Evolutionary conservation across 2,113 vertebrate species (phyloP).

Genomic region (Barbus barbus): DNA sequence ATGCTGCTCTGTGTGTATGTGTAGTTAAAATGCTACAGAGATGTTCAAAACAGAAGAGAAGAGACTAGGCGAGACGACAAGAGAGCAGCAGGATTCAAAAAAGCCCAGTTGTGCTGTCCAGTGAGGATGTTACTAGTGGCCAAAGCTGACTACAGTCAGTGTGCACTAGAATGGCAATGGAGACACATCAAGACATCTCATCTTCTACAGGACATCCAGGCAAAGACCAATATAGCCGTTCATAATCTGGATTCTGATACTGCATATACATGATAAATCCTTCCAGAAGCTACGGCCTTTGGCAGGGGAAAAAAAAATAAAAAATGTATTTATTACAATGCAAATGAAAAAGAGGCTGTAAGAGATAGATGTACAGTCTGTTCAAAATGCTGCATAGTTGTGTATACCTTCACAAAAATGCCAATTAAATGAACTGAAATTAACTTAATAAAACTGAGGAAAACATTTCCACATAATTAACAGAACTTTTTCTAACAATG

Average conservation of each 20-base stretch:
- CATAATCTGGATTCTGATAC: too few relatives aligned
- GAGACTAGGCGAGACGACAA: neutral
- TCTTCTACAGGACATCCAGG: neutral
- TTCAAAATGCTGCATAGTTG: neutral
- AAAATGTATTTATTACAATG: too few relatives aligned
- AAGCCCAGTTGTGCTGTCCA: neutral
- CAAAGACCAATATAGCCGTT: too few relatives aligned
- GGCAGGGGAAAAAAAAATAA: too few relatives aligned
- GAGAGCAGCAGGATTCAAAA: neutral
- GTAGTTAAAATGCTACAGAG: constrained; percentile 6
- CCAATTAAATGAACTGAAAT: neutral
- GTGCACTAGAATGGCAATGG: constrained; percentile 3
- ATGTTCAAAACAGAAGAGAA: neutral
- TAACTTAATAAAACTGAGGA: neutral
- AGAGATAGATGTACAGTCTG: neutral
- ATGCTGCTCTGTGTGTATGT: constrained; percentile 35
- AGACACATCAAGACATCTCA: constrained; percentile 20
- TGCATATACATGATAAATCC: too few relatives aligned
- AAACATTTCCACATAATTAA: neutral
- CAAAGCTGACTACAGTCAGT: constrained; percentile 12
- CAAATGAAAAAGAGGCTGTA: too few relatives aligned
- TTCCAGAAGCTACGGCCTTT: too few relatives aligned
- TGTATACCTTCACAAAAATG: neutral
- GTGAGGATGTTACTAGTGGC: neutral
- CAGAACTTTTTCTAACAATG: neutral